Percentiles rank a stretch among this genome's conserved stretches.
phyloP scores from a whole-genome alignment of 2,888 invertebrate genomes.

The Taphrorychus bicolor region DNA sequence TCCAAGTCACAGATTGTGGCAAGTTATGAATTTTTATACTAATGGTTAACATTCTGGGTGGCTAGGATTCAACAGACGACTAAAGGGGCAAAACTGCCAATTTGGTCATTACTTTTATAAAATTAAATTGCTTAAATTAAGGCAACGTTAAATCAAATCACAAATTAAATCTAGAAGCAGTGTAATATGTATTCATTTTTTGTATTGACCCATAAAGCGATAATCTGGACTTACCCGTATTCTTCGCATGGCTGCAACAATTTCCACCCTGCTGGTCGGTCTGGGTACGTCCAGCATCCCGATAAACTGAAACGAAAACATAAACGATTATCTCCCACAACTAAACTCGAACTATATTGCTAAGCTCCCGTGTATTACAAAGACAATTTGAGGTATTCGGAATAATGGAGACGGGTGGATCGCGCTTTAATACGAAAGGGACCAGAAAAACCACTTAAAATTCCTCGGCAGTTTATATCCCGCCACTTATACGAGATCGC shows the following conservation, averaged over 20 bases:
- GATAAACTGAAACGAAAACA: slow-evolving; percentile 84
- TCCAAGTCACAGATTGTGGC: too few species aligned
- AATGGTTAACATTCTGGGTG: too few species aligned
- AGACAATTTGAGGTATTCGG: not conserved
- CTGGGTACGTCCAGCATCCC: slow-evolving; percentile 97
- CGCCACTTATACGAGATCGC: not conserved
- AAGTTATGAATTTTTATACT: too few species aligned
- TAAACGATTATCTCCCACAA: too few species aligned
- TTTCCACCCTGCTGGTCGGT: slow-evolving; percentile 96
- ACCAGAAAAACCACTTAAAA: slow-evolving; percentile 9
- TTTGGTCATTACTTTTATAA: too few species aligned
- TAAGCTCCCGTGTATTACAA: not conserved
- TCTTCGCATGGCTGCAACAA: slow-evolving; percentile 98
- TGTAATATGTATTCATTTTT: too few species aligned
- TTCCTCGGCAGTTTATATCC: slow-evolving; percentile 9
- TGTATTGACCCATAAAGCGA: too few species aligned
- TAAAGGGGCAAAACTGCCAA: too few species aligned
- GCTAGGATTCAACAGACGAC: too few species aligned
- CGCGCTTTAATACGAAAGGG: slow-evolving; percentile 5
- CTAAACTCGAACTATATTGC: not conserved
- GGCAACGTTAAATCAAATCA: too few species aligned
- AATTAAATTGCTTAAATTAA: too few species aligned
- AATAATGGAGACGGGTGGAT: not conserved
- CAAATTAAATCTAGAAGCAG: too few species aligned
- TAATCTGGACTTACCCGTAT: slow-evolving; percentile 97